phyloP scores from a whole-genome alignment of 2,888 invertebrate genomes.

The Tetropium fuscum region DNA sequence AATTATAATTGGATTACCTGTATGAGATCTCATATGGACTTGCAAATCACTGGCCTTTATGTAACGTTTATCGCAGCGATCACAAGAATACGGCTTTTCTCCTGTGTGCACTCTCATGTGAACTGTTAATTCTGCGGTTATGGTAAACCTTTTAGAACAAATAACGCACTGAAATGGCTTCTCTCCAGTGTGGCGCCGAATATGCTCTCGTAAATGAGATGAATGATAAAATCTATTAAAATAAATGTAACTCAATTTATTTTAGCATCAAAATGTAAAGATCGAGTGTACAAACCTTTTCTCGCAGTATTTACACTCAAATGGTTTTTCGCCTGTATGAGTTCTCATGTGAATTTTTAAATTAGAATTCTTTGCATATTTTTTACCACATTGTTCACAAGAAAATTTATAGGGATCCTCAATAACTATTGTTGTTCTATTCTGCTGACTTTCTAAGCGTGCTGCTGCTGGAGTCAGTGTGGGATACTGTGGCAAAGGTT shows the following conservation, averaged over 20 bases:
- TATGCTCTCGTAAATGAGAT: slow-evolving; percentile 61
- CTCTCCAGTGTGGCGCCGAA: slow-evolving; percentile 62
- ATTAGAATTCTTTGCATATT: slow-evolving; percentile 61
- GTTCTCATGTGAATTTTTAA: slow-evolving; percentile 62
- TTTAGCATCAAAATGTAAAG: background rate
- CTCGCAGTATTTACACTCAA: slow-evolving; percentile 63
- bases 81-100: slow-evolving; percentile 69
- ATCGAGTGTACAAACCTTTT: slow-evolving; percentile 55
- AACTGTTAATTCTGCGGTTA: slow-evolving; percentile 61
- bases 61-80: slow-evolving; percentile 66
- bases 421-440: slow-evolving; percentile 16
- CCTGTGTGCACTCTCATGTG: slow-evolving; percentile 71
- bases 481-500: slow-evolving; percentile 22
- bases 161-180: slow-evolving; percentile 62
- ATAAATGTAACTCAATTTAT: background rate
- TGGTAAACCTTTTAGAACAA: slow-evolving; percentile 62
- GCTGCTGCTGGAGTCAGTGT: slow-evolving; percentile 29
- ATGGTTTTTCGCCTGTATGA: slow-evolving; percentile 64
- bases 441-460: slow-evolving; percentile 9
- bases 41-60: slow-evolving; percentile 68
- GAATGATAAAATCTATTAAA: slow-evolving; percentile 59
- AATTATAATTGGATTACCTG: slow-evolving; percentile 2
- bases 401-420: slow-evolving; percentile 31
- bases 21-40: slow-evolving; percentile 66
- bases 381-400: slow-evolving; percentile 60